These are phyloP conservation scores for Falco rusticolus DNA, from an alignment of 2,797 vertebrate genomes.

Conservation along the genomic window DNA sequence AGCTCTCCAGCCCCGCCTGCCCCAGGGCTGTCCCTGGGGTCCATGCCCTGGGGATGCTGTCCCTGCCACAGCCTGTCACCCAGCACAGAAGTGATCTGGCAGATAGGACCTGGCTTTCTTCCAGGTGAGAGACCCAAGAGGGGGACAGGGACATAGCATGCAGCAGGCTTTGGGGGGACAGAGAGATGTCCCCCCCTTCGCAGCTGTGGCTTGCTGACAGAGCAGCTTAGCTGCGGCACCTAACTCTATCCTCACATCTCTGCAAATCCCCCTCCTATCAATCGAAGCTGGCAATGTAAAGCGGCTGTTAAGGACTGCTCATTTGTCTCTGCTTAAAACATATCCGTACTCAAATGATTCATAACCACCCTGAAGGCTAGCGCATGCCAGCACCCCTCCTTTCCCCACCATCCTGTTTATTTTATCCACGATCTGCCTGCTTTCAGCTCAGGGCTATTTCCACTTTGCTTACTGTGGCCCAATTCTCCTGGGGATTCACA, in stretches of 20 bases:
- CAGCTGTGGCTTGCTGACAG: not conserved
- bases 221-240: not conserved
- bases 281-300: not conserved
- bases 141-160: accelerated
- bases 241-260: not conserved
- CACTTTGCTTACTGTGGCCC: not conserved
- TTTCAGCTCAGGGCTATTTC: slow-evolving; percentile 17
- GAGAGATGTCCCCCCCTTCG: not conserved
- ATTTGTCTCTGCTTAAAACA: slow-evolving; percentile 53
- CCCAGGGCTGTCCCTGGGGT: not conserved
- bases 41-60: not conserved
- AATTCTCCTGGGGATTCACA: not conserved
- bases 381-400: not conserved
- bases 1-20: not conserved
- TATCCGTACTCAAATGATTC: not conserved
- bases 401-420: slow-evolving; percentile 17
- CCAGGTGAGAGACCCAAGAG: not conserved
- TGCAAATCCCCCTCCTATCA: not conserved
- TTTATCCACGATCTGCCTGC: not conserved
- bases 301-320: not conserved
- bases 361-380: not conserved
- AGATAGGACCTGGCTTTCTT: not conserved
- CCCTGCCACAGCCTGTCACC: not conserved
- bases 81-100: not conserved
- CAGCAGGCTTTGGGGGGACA: accelerated